Conservation (phyloP, 2,797 vertebrate species). For the Dermochelys coriacea region DNA sequence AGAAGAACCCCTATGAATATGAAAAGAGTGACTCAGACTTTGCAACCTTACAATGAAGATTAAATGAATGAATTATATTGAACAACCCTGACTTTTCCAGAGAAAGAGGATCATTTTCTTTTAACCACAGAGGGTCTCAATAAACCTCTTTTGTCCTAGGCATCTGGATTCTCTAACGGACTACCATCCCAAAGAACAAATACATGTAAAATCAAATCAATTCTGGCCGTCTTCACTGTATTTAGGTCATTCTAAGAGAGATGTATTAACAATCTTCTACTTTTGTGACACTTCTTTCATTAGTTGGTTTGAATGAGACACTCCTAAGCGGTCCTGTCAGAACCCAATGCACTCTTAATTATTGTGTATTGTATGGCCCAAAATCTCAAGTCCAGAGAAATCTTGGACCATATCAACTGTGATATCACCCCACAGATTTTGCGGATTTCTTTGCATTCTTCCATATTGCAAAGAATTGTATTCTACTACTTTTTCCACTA, state of each 20-base stretch:
- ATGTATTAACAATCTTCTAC: neutral
- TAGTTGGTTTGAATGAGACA: neutral
- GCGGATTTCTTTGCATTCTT: conserved; percentile 41
- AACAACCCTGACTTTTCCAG: neutral
- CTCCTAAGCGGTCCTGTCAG: neutral
- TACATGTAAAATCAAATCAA: neutral
- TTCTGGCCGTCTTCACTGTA: neutral
- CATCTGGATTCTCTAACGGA: neutral
- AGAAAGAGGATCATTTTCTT: neutral
- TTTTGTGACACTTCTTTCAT: neutral
- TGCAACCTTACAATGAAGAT: neutral
- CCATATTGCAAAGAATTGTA: conserved; percentile 9
- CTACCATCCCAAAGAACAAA: neutral
- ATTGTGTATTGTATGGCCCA: neutral
- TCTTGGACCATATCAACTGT: conserved; percentile 28
- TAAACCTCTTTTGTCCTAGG: neutral
- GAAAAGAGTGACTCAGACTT: neutral
- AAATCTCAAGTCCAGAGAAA: neutral
- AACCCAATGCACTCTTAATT: neutral
- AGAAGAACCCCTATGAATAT: neutral
- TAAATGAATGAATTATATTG: neutral
- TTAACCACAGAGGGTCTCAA: neutral
- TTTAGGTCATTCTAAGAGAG: conserved; percentile 3
- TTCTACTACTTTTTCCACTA: conserved; percentile 18
- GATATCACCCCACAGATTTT: neutral